Conservation (phyloP, 2,797 vertebrate species). For the Ctenopoma multispine region DNA sequence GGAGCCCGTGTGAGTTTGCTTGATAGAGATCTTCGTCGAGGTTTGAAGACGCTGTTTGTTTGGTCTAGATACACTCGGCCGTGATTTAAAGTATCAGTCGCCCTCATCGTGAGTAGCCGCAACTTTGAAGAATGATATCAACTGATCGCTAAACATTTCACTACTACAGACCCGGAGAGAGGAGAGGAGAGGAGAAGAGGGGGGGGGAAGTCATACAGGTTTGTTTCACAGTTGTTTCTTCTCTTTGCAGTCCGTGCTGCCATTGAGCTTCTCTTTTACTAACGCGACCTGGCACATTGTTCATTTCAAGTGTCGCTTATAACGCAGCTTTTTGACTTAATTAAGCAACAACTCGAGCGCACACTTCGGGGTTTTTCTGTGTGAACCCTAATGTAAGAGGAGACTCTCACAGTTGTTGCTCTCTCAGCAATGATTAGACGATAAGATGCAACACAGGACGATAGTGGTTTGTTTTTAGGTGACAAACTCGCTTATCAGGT, state of each 20-base stretch:
- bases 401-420: neutral
- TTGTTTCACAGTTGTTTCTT: slow-evolving; percentile 68
- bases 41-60: slow-evolving; percentile 36
- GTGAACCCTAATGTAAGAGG: neutral
- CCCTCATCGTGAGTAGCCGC: slow-evolving; percentile 40
- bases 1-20: slow-evolving; percentile 70
- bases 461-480: neutral
- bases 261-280: neutral
- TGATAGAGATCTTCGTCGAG: slow-evolving; percentile 56
- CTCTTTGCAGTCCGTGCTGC: neutral
- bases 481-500: slow-evolving; percentile 43
- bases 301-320: neutral
- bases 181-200: slow-evolving; percentile 36
- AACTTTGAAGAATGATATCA: slow-evolving; percentile 77
- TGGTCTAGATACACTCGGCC: slow-evolving; percentile 13
- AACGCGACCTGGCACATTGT: neutral
- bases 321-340: neutral
- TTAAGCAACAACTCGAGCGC: neutral
- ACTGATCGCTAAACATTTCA: slow-evolving; percentile 61
- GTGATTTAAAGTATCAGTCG: slow-evolving; percentile 40
- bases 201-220: slow-evolving; percentile 84
- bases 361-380: neutral
- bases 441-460: neutral
- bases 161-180: slow-evolving; percentile 51
- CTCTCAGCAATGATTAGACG: neutral